A percentile compares a stretch with the other conserved stretches of the same genome.
Conservation (phyloP, 2,113 vertebrate species). For the Antechinus stuartii region DNA sequence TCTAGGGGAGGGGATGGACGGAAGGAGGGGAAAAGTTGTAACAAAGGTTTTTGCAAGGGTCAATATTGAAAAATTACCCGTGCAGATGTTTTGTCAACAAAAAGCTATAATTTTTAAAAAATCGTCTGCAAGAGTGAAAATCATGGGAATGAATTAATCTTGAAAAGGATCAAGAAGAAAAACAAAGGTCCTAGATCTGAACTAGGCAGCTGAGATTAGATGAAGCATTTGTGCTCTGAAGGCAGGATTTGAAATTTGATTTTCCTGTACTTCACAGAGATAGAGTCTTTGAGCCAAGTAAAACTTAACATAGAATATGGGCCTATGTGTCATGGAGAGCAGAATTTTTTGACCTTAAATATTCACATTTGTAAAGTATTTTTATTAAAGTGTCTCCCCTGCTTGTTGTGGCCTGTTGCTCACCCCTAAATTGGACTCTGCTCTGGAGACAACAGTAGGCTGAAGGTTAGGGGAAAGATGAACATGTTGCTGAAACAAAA, state of each 20-base stretch:
- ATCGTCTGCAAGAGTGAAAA: slow-evolving; percentile 30
- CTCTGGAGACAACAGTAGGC: slow-evolving; percentile 6
- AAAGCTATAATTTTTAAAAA: too few relatives aligned
- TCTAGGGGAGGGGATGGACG: too few relatives aligned
- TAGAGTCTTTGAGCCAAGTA: neutral
- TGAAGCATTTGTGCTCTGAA: neutral
- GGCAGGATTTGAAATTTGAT: neutral
- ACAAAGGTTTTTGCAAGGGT: too few relatives aligned
- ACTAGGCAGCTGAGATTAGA: neutral
- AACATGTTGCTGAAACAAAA: slow-evolving; percentile 38
- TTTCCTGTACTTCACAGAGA: neutral
- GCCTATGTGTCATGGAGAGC: neutral
- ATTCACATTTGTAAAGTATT: neutral
- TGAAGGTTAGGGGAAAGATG: slow-evolving; percentile 10
- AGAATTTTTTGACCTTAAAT: neutral
- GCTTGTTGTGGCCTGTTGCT: neutral
- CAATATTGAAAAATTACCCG: too few relatives aligned
- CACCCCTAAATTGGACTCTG: neutral
- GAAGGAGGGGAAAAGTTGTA: too few relatives aligned
- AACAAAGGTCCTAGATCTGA: slow-evolving; percentile 33
- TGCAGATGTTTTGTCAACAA: too few relatives aligned
- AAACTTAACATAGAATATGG: neutral
- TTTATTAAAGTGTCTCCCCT: neutral
- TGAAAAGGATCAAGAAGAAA: neutral
- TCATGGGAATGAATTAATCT: neutral